Conservation (phyloP, 2,113 vertebrate species). For the Ptychochromis oligacanthus region DNA sequence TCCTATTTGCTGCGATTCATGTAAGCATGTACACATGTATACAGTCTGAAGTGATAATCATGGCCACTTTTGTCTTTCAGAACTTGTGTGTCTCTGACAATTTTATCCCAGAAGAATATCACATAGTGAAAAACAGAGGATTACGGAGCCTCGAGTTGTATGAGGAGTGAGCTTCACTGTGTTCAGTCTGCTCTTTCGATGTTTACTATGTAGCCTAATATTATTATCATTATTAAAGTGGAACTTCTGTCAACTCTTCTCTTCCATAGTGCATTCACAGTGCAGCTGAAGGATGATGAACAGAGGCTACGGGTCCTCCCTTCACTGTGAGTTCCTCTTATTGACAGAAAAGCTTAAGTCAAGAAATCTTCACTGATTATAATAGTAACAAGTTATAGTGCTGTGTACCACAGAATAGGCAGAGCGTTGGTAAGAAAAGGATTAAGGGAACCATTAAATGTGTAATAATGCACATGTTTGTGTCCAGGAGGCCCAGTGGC, state of each 20-base stretch:
- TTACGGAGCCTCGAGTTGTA: conserved; percentile 83
- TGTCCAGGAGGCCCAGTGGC: conserved; percentile 85
- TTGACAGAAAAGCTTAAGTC: background rate
- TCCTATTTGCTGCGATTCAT: background rate
- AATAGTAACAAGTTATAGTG: background rate
- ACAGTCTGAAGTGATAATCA: background rate
- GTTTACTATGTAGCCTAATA: background rate
- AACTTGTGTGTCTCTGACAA: conserved; percentile 68
- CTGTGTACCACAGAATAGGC: background rate
- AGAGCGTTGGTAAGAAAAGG: background rate
- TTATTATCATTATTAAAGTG: background rate
- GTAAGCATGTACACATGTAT: no score
- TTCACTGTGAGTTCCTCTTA: conserved; percentile 82
- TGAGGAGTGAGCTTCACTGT: conserved; percentile 82
- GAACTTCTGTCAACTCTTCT: background rate
- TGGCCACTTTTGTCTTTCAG: conserved; percentile 57
- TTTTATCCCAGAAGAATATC: conserved; percentile 89
- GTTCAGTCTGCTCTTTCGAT: background rate
- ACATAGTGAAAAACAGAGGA: conserved; percentile 86
- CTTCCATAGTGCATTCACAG: conserved; percentile 86
- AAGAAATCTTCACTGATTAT: background rate
- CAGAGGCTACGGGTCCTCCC: conserved; percentile 84
- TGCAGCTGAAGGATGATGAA: conserved; percentile 86
- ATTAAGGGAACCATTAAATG: background rate
- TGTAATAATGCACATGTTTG: background rate